Base-by-base conservation (phyloP, 2,888 invertebrate species). In the Lasioglossum pauxillum region DNA sequence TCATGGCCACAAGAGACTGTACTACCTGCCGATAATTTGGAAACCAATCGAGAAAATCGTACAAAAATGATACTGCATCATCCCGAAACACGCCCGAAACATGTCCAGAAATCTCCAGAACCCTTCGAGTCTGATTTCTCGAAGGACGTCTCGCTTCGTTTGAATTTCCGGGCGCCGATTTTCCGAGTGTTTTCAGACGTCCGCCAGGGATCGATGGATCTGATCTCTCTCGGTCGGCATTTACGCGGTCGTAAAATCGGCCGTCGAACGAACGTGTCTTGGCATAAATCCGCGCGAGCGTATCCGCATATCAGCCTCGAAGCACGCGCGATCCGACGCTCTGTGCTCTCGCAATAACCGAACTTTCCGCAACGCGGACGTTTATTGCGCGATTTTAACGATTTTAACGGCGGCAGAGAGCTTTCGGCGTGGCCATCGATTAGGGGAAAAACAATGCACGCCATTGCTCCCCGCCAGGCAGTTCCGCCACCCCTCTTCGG, bases 361-460 rank as follows among this genome's bases (percentile, higher is more conserved):
- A 64, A 64, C 80, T 69, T 74, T 53, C 49, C 73, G 75, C 49
- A 12, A 60, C 23, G 64, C 3, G 53, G 67, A 67, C 84, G 75
- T 84, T 86, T 75, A 75, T 86, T 75, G 71, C 84, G 44, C 80
- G 85, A 80, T 80, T 86, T 84, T 72, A 84, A 86, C 85, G 85
- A 78, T 80, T 84, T 86, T 81, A 86, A 80, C 74, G 80, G 57
- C 75, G 35, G 46, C 49, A 23, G 53, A 67, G 78, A 57, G 81
- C 74, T 86, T 84, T 86, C 86, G 84, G 74, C 87, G 80, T 81
- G 79, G 74, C 31, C 83, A 81, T 88, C 84, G 89, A 88, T 89
- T 89, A 83, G 69, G 72, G 72, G 82, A 35, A 74, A 83, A 82
- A 87, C 89, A 89, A 89, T 87, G 83, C 82, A 16, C 75, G 35